A percentile compares a stretch with the other conserved stretches of the same genome.
Evolutionary conservation across 2,888 invertebrate genomes (phyloP).

Genomic region (Atethmia centrago): DNA sequence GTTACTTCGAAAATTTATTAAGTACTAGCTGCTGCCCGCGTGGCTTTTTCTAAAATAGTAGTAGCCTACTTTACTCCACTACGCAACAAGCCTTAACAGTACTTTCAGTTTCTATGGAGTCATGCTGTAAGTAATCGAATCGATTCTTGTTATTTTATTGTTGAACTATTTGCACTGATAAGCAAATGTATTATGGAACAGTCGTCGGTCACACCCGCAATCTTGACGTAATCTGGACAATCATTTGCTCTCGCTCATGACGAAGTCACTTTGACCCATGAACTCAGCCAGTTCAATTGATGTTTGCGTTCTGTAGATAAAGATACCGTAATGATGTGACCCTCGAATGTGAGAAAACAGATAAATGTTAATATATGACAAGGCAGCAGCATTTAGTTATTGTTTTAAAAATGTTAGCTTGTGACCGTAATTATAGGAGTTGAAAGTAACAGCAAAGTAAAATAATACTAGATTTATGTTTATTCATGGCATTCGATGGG

Average conservation of each 20-base stretch:
- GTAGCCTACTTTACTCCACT: too few species aligned
- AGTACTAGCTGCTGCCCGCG: too few species aligned
- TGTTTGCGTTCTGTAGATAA: conserved; percentile 48
- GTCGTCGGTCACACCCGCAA: conserved; percentile 54
- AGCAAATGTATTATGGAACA: conserved; percentile 34
- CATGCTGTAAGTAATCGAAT: conserved; percentile 18
- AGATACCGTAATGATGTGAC: conserved; percentile 44
- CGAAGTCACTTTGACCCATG: conserved; percentile 58
- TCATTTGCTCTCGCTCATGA: conserved; percentile 59
- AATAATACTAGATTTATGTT: not conserved
- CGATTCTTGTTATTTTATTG: conserved; percentile 22
- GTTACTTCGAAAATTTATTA: too few species aligned
- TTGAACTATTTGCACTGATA: conserved; percentile 42
- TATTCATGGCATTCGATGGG: not conserved
- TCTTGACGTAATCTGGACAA: conserved; percentile 65
- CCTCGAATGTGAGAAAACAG: conserved; percentile 38
- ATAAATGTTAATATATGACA: conserved; percentile 27
- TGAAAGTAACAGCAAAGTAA: too few species aligned
- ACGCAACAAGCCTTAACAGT: conserved; percentile 4
- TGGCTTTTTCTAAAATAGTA: too few species aligned
- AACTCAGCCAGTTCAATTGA: conserved; percentile 44
- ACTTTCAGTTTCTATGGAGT: conserved; percentile 41
- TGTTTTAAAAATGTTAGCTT: not conserved
- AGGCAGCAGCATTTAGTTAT: not conserved
- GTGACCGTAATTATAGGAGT: too few species aligned